Evolutionary conservation across 2,797 vertebrate species (phyloP), one percentile per base, ranked within the genome.

Genomic region (Apogon hyalosoma): DNA sequence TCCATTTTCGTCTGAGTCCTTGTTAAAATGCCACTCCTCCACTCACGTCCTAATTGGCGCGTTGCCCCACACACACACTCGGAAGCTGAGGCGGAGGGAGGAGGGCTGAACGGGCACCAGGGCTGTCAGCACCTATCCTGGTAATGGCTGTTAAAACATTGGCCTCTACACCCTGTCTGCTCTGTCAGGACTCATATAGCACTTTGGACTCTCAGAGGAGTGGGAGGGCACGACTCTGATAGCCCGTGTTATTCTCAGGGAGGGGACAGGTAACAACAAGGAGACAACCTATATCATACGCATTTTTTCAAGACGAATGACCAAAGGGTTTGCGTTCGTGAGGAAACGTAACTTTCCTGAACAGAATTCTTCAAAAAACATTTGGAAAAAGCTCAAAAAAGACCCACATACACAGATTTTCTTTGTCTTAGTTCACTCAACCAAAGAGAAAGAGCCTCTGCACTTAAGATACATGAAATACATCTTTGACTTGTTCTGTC

Each of bases 111-210:
- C 53, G 50, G 74, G 55, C 82, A 79, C 77, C 68, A 69, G 18
- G 58, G 75, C 87, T 90, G 89, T 90, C 89, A 87, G 74, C 78
- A 78, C 72, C 81, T 83, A 87, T 92, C 81, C 79, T 1, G 8
- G 68, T 90, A 92, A 92, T 92, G 81, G 85, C 76, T 90, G 86
- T 86, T 90, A 87, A 87, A 89, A 85, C 79, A 73, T 74, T 86
- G 85, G 85, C 87, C 86, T 87, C 77, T 82, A 63, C 74, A 83
- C 84, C 75, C 86, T 82, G 85, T 88, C 85, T 61, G 58, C 83
- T 84, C 79, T 82, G 85, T 81, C 80, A 82, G 70, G 84, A 85
- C 64, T 82, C 67, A 82, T 88, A 83, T 21, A 69, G 63, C 40
- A 39, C 63, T 79, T 59, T 63, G 66, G 64, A 62, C 63, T 75